Evolutionary conservation across 2,888 invertebrate species (phyloP).

Genomic region (Strigamia maritima): DNA sequence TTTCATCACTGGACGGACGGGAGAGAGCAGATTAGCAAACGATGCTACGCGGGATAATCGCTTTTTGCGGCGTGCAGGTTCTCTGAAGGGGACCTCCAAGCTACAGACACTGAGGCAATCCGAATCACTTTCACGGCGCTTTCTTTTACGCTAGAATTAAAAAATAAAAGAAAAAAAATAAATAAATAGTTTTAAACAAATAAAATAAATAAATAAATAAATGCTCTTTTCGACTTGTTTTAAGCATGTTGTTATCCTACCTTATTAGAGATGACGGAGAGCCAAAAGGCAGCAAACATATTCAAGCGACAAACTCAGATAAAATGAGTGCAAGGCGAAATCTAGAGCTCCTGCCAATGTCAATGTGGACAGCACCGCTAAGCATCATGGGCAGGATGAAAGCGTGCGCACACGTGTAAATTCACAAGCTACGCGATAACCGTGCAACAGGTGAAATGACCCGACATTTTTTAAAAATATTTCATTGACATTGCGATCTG

Average conservation of each 20-base stretch:
- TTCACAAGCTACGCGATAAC: not conserved
- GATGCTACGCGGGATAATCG: slow-evolving; percentile 38
- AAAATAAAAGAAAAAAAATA: too few relatives aligned
- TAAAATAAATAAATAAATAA: not conserved
- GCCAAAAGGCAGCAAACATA: slow-evolving; percentile 14
- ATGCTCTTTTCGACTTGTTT: not conserved
- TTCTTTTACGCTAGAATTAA: slow-evolving; percentile 35
- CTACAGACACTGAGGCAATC: slow-evolving; percentile 35
- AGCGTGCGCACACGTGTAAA: not conserved
- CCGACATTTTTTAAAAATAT: not conserved
- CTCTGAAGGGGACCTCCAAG: slow-evolving; percentile 31
- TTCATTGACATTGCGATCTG: not conserved
- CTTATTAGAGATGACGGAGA: slow-evolving; percentile 18
- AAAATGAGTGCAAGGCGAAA: not conserved
- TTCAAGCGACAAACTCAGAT: not conserved
- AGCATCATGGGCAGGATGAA: not conserved
- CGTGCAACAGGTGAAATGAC: not conserved
- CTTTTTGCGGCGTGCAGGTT: not conserved
- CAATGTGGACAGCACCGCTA: not conserved
- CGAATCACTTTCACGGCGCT: slow-evolving; percentile 37
- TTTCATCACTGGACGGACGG: slow-evolving; percentile 40
- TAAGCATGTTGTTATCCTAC: not conserved
- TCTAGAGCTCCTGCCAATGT: not conserved
- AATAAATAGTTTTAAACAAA: not conserved
- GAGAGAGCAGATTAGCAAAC: slow-evolving; percentile 29